A percentile compares a stretch with the other conserved stretches of the same genome.
Evolutionary conservation across 2,797 vertebrate genomes (phyloP).

Genomic region (Gastrophryne carolinensis): DNA sequence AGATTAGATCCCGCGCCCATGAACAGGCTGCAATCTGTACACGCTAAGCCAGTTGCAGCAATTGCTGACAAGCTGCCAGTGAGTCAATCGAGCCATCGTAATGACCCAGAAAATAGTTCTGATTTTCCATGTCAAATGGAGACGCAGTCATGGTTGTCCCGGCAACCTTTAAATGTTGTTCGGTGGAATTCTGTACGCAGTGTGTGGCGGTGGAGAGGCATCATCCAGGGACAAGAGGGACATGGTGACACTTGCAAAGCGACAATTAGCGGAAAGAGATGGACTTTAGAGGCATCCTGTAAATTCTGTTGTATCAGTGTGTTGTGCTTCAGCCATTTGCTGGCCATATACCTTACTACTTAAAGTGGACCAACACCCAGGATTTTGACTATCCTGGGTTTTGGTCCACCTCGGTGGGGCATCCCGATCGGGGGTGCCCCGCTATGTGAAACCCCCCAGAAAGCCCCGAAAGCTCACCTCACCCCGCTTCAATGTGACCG

Average conservation of each 20-base stretch:
- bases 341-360: background rate
- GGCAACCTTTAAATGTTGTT: background rate
- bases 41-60: background rate
- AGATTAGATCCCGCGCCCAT: too few species aligned
- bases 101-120: constrained; percentile 13
- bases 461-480: too few species aligned
- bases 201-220: background rate
- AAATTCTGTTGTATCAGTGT: background rate
- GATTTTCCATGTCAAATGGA: background rate
- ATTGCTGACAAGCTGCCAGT: background rate
- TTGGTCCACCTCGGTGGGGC: too few species aligned
- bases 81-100: background rate
- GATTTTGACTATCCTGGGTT: too few species aligned
- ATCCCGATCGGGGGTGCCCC: too few species aligned
- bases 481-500: too few species aligned
- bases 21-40: background rate
- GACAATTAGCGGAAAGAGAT: background rate
- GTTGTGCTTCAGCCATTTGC: background rate
- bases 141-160: constrained; percentile 1
- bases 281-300: background rate
- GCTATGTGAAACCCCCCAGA: too few species aligned
- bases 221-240: background rate
- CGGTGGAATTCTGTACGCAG: background rate
- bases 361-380: too few species aligned
- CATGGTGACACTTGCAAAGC: background rate